A percentile compares a stretch with the other conserved stretches of the same genome.
These are phyloP conservation scores for Sitta europaea DNA, from an alignment of 2,113 vertebrate species.

Conservation along the genomic window DNA sequence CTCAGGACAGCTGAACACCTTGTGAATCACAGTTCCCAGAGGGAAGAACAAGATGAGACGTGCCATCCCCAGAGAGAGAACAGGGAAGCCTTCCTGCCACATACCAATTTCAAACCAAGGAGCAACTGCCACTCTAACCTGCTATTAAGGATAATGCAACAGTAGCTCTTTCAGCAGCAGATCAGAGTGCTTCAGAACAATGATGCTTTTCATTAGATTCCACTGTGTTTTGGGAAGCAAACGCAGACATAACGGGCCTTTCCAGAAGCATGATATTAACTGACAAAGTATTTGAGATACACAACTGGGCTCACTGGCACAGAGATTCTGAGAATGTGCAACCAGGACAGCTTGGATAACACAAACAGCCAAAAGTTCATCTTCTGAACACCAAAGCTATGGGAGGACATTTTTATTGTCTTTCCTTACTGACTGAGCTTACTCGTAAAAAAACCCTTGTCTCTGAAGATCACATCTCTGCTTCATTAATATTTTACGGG, in stretches of 20 bases:
- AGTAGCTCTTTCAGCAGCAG: constrained; percentile 24
- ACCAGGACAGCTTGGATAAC: neutral
- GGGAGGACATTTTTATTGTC: neutral
- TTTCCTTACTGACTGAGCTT: neutral
- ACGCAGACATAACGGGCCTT: neutral
- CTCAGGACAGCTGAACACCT: neutral
- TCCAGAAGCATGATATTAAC: neutral
- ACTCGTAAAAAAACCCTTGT: neutral
- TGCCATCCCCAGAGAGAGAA: neutral
- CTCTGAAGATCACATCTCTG: neutral
- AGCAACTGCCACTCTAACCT: constrained; percentile 13
- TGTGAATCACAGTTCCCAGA: neutral
- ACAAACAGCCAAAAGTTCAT: neutral
- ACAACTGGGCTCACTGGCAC: neutral
- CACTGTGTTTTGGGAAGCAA: neutral
- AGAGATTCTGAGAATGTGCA: neutral
- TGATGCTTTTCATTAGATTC: neutral
- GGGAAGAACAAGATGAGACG: neutral
- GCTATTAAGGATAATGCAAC: constrained; percentile 41
- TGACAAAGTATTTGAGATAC: neutral
- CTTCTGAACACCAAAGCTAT: neutral
- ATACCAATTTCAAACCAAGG: neutral
- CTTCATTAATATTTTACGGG: neutral
- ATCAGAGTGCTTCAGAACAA: constrained; percentile 1
- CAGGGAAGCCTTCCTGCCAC: neutral